A percentile compares a stretch with the other conserved stretches of the same genome.
These are phyloP conservation scores for Pediacus dermestoides DNA, from an alignment of 2,888 invertebrate species.

Conservation along the genomic window DNA sequence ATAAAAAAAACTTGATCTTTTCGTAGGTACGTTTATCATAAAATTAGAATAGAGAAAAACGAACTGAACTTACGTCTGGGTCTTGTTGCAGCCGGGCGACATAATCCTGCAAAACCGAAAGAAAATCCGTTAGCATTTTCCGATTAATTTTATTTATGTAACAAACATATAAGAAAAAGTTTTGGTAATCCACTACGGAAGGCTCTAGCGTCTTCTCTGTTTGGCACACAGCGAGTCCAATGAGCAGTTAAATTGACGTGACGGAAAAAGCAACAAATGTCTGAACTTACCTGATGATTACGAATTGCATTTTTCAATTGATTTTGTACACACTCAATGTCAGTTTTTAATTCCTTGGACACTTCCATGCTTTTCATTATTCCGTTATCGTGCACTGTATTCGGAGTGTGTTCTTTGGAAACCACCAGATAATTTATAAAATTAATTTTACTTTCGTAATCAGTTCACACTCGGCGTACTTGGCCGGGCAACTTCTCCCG, in stretches of 20 bases:
- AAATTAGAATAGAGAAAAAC: slow-evolving; percentile 6
- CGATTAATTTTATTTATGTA: too few species aligned
- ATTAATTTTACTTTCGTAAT: slow-evolving; percentile 19
- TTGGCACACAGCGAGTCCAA: too few species aligned
- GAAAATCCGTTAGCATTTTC: too few species aligned
- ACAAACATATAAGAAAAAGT: too few species aligned
- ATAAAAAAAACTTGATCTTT: slow-evolving; percentile 17
- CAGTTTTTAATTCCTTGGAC: slow-evolving; percentile 43
- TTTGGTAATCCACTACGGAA: too few species aligned
- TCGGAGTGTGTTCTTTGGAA: too few species aligned
- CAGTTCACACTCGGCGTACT: slow-evolving; percentile 19
- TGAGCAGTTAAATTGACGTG: too few species aligned
- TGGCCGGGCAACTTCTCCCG: slow-evolving; percentile 25
- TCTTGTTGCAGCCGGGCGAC: slow-evolving; percentile 38
- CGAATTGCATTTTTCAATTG: slow-evolving; percentile 47
- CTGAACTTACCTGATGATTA: slow-evolving; percentile 49
- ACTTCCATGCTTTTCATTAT: slow-evolving; percentile 46
- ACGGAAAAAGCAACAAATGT: slow-evolving; percentile 20
- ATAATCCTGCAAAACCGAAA: slow-evolving; percentile 42
- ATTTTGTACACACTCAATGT: slow-evolving; percentile 45
- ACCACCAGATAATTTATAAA: slow-evolving; percentile 9
- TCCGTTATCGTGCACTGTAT: too few species aligned
- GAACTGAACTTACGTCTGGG: slow-evolving; percentile 40
- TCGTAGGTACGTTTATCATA: slow-evolving; percentile 2
- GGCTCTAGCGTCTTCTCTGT: too few species aligned